Evolutionary conservation across 2,888 invertebrate species (phyloP), one percentile per base, ranked within the genome.

Genomic region (Leptarthrus brevirostris): DNA sequence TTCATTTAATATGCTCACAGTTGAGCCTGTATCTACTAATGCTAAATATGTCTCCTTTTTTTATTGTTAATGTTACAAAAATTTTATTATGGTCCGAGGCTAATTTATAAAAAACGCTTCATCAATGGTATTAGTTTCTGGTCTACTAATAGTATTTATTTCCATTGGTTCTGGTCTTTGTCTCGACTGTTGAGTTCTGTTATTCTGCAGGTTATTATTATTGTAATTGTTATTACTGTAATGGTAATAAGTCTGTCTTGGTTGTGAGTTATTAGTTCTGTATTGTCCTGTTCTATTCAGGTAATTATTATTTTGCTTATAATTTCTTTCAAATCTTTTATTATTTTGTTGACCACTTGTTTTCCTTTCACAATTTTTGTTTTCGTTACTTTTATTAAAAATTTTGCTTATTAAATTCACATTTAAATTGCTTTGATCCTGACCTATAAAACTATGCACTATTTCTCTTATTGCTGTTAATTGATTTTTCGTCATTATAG

Each of bases 21-120:
- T 76, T 49, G 74, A 76, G 10, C 76, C 73, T 52, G 74, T 74
- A 64, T 74, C 74, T 58, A 70, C 36, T 34, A 74, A 47, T 73
- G 72, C 61, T 47, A 24, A 20, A 49, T 61, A 61, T 34, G 18
- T 22, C 20, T 53, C 3, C n/a, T 20, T 58, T 14, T 18, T 58
- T 12, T 30, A 70, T 34, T 49, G 72, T 70, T 30, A 74, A 53
- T 53, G 52, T 12, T n/a, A 53, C 58, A 22, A 73, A 54, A 47
- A 73, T 71, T 49, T 73, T 73, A 8, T 40, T 75, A 10, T 72
- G 54, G 6, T 74, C 74, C 74, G 49, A 74, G 61, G 74, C 70
- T 74, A 47, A 18, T 61, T 74, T 40, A 53, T 72, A 75, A 76
- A 76, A 75, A 76, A 72, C 16, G 20, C 61, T 10, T 36, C 64